phyloP scores from a whole-genome alignment of 2,797 vertebrate species.

The Malurus leucopterus region DNA sequence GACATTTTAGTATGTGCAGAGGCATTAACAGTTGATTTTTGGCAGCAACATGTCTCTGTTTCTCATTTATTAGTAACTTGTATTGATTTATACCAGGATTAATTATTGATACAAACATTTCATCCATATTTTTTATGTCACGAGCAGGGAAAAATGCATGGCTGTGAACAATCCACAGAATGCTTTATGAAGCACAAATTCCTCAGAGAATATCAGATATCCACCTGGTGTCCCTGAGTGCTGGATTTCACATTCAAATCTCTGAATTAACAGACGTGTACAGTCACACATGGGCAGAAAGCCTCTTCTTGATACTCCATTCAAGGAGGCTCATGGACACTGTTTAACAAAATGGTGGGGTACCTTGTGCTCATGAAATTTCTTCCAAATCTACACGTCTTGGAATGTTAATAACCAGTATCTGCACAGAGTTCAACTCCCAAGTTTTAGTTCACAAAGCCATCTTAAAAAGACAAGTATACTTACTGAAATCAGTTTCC shows the following conservation, averaged over 20 bases:
- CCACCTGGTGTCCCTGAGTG: slow-evolving; percentile 21
- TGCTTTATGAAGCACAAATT: slow-evolving; percentile 13
- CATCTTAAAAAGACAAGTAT: background rate
- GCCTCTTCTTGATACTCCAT: background rate
- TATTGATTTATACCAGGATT: slow-evolving; percentile 17
- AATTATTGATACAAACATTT: slow-evolving; percentile 28
- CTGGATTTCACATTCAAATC: slow-evolving; percentile 32
- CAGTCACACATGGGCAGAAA: background rate
- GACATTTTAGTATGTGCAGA: background rate
- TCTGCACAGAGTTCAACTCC: background rate
- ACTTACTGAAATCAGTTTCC: background rate
- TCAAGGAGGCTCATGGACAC: background rate
- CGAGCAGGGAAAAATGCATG: background rate
- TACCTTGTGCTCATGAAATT: background rate
- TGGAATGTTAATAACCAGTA: background rate
- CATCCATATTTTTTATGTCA: slow-evolving; percentile 15
- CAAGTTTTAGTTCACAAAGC: background rate
- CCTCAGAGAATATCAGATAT: slow-evolving; percentile 18
- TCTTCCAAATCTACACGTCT: background rate
- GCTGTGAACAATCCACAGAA: slow-evolving; percentile 14
- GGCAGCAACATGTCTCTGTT: background rate
- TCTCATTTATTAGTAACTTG: slow-evolving; percentile 15
- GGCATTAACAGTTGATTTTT: slow-evolving; percentile 7
- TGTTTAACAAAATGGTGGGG: background rate
- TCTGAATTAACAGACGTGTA: slow-evolving; percentile 39